Base-by-base conservation (phyloP, 2,888 invertebrate species). In the Zele albiditarsus region DNA sequence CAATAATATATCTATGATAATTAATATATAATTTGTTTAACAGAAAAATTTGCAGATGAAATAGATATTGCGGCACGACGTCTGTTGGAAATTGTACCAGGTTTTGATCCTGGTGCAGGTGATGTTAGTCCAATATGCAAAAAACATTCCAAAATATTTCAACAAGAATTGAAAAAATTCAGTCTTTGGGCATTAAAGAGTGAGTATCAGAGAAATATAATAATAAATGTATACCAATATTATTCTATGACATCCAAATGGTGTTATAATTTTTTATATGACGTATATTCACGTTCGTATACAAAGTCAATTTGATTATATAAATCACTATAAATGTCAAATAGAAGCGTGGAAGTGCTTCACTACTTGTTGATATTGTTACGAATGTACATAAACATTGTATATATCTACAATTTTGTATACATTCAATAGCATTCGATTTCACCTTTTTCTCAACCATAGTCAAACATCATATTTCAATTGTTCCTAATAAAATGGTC, bases 111-210 rank as follows among this genome's bases (percentile, higher is more conserved):
- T 0, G 86, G 84, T 0, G 84, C 82, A 2, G 89, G 88, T 46
- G 58, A 78, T 4, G 88, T 89, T n/a, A 88, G 86, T 77, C 72
- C 81, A 2, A 80, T 84, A 76, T 89, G 89, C 79, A 86, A 83
- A 77, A 84, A 79, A 58, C 86, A 89, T 23, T 80, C 87, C 2
- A 81, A 84, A 0, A 82, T 88, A 67, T 89, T 84, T 80, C 82
- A 84, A 14, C 74, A 78, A 38, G 89, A 89, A 62, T 82, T 89
- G 16, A 80, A 82, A 3, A 89, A 88, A 74, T 86, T 89, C 71
- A 86, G 84, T 8, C 79, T 89, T 0, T 89, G 89, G 89, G 89
- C 89, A 23, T 81, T 89, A 0, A 87, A 88, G 79, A 89, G 89
- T 89, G 74, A 85, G 86, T 82, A 68, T n/a, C 12, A 8, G 31